A percentile compares a stretch with the other conserved stretches of the same genome.
Evolutionary conservation across 2,797 vertebrate genomes (phyloP).

Genomic region (Crypturellus tataupa): DNA sequence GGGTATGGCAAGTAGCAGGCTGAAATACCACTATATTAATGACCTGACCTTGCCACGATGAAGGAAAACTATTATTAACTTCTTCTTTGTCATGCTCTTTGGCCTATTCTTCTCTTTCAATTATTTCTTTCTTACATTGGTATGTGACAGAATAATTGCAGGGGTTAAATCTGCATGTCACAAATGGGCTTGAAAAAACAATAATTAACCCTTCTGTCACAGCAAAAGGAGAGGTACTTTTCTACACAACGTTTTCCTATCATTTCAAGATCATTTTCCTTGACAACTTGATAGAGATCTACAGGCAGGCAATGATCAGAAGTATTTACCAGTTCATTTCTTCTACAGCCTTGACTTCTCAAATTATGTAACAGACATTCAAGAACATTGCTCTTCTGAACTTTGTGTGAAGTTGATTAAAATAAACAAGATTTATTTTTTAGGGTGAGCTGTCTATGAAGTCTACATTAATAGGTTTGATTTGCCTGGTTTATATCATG

Average conservation of each 20-base stretch:
- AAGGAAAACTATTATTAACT: background rate
- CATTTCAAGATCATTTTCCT: background rate
- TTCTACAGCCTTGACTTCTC: background rate
- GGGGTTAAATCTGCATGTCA: background rate
- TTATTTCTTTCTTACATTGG: background rate
- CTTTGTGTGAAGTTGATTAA: background rate
- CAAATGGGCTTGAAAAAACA: background rate
- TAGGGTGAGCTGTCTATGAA: background rate
- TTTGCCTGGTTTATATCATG: background rate
- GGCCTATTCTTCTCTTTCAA: background rate
- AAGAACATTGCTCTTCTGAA: background rate
- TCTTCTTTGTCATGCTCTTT: background rate
- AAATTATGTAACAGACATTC: background rate
- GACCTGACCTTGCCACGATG: background rate
- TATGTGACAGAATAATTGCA: background rate
- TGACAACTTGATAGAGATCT: background rate
- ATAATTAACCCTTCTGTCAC: background rate
- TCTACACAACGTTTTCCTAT: background rate
- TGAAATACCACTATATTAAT: background rate
- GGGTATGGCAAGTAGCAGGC: background rate
- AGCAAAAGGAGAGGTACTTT: background rate
- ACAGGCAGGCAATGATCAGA: background rate
- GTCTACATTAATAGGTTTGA: background rate
- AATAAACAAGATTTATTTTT: background rate
- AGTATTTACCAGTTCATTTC: background rate